Evolutionary conservation across 2,888 invertebrate genomes (phyloP), one percentile per base, ranked within the genome.

Genomic region (Rugalucina vietnamica): DNA sequence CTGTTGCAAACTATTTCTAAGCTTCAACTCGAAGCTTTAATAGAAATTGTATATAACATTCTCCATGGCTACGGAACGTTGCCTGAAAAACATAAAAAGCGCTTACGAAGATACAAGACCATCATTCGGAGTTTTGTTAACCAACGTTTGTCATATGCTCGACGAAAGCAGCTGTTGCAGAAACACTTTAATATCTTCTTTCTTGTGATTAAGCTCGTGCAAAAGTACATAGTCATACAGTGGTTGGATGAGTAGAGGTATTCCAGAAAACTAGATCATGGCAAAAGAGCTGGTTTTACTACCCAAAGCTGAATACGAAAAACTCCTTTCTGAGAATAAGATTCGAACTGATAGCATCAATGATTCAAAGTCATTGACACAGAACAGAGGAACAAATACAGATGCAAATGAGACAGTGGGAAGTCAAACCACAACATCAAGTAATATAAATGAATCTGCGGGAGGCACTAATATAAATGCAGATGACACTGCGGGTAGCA

Each of bases 1-100:
- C 39, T 72, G 72, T 49, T 72, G 27, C 39, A 72, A 43, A 72
- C 72, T 43, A 72, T 72, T 27, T 43, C 72, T n/a, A 72, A 10
- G 21, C 24, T 29, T n/a, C 72, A 72, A 72, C 24, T 72, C 43
- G 49, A 49, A 29, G 43, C 72, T n/a, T 2, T 72, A 29, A 18
- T 72, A 72, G 49, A 72, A 72, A 72, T 72, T 27, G n/a, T 72
- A 43, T 39, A 21, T 49, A 72, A 72, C 43, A 49, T 43, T 32
- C 72, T 72, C 8, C 72, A 72, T 27, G 72, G 72, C 39, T 72
- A 72, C n/a, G 72, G 39, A 49, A 5, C 14, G 12, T 43, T 72
- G 39, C 27, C 43, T 3, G 72, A 72, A 1, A 39, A 49, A 24
- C 39, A 72, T 49, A 72, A 4, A 72, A 72, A 72, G 72, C 29